Evolutionary conservation across 2,797 vertebrate species (phyloP).

Genomic region (Chromobotia macracanthus): DNA sequence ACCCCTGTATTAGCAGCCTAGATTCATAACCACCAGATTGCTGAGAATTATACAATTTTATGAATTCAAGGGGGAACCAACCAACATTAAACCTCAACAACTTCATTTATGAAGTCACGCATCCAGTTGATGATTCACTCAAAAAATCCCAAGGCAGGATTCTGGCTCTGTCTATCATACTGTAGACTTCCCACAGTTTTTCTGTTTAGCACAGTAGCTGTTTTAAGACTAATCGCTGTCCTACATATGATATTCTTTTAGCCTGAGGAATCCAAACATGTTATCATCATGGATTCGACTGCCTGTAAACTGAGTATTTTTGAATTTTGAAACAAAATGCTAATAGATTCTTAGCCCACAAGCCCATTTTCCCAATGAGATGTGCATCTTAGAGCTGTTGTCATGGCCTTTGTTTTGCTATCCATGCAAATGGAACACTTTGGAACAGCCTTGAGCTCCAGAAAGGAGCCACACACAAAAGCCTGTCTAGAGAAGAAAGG

Average conservation of each 20-base stretch:
- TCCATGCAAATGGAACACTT: constrained; percentile 50
- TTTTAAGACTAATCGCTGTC: constrained; percentile 22
- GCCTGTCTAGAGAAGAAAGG: constrained; percentile 40
- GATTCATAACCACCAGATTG: background rate
- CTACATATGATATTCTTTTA: constrained; percentile 19
- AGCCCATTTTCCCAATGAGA: constrained; percentile 27
- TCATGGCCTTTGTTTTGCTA: constrained; percentile 46
- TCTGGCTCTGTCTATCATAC: constrained; percentile 18
- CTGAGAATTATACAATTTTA: background rate
- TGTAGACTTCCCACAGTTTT: constrained; percentile 25
- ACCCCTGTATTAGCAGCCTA: background rate
- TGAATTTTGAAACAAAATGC: constrained; percentile 21
- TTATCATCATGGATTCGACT: constrained; percentile 26
- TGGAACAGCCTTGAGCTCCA: constrained; percentile 44
- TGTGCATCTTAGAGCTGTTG: constrained; percentile 45
- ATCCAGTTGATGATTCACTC: background rate
- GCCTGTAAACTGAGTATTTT: constrained; percentile 22
- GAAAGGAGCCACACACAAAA: constrained; percentile 44
- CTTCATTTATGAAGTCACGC: background rate
- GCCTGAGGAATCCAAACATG: background rate
- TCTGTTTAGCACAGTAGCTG: constrained; percentile 5
- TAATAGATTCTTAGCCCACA: constrained; percentile 33
- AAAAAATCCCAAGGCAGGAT: background rate
- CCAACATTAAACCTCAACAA: background rate
- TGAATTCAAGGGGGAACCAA: background rate